Evolutionary conservation across 1,140 invertebrate species (phyloP).

Genomic region (Thaumetopoea pityocampa): DNA sequence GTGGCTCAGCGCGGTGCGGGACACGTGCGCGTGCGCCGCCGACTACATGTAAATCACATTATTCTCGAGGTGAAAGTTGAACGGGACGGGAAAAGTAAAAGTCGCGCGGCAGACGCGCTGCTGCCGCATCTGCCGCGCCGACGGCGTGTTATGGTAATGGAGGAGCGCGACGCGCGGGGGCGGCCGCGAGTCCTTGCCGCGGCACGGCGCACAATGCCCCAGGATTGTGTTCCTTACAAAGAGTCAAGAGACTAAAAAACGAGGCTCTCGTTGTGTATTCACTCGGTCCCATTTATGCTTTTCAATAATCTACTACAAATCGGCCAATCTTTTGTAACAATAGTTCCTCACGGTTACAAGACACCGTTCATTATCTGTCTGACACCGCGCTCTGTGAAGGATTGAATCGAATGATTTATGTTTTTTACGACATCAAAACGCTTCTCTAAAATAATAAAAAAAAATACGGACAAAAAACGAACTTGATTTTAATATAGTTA

Average conservation of each 20-base stretch:
- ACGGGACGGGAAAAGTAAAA: conserved; percentile 62
- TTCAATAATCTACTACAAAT: conserved; percentile 60
- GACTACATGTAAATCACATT: conserved; percentile 56
- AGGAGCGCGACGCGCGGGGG: conserved; percentile 27
- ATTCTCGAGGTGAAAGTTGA: conserved; percentile 71
- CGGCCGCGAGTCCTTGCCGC: conserved; percentile 43
- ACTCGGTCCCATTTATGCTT: conserved; percentile 42
- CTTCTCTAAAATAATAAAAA: neutral
- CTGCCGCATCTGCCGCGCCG: conserved; percentile 47
- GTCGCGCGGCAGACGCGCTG: conserved; percentile 29
- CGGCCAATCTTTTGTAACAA: conserved; percentile 58
- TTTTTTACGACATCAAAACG: conserved; percentile 10
- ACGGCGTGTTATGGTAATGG: conserved; percentile 55
- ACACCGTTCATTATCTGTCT: conserved; percentile 53
- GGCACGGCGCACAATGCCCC: conserved; percentile 32
- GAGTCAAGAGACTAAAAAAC: conserved; percentile 52
- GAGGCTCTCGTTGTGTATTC: conserved; percentile 39
- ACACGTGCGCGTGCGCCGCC: conserved; percentile 49
- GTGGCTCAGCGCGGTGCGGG: neutral
- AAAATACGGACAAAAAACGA: neutral
- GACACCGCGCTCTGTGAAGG: conserved; percentile 43
- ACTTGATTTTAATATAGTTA: no score
- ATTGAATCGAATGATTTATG: conserved; percentile 58
- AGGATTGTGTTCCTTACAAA: conserved; percentile 41
- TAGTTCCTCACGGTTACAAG: conserved; percentile 37